Evolutionary conservation across 1,140 invertebrate species (phyloP).

Genomic region (Anastrepha obliqua): DNA sequence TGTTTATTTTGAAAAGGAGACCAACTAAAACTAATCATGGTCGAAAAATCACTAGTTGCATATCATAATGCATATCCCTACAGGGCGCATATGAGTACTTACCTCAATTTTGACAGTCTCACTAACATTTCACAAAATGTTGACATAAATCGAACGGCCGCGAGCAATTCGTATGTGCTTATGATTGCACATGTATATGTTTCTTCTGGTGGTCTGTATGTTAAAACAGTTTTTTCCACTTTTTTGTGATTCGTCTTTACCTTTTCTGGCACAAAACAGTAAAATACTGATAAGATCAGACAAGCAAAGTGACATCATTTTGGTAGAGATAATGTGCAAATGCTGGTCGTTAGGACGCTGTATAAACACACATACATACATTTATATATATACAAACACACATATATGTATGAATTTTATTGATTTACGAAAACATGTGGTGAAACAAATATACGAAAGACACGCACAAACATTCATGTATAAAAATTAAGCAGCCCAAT

Average conservation of each 20-base stretch:
- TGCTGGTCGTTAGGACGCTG: slow-evolving; percentile 6
- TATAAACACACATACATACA: not conserved
- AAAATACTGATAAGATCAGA: slow-evolving; percentile 44
- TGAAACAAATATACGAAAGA: not conserved
- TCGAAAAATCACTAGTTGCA: no score
- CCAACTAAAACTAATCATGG: no score
- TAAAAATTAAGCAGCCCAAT: not conserved
- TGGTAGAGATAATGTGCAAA: slow-evolving; percentile 35
- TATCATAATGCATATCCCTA: no score
- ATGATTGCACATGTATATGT: not conserved
- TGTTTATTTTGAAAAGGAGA: no score
- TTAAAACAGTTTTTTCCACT: not conserved
- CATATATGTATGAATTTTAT: slow-evolving; percentile 24
- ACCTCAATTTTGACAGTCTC: not conserved
- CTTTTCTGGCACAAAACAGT: slow-evolving; percentile 11
- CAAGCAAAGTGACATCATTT: slow-evolving; percentile 51
- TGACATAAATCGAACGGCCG: not conserved
- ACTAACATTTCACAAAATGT: slow-evolving; percentile 30
- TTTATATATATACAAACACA: not conserved
- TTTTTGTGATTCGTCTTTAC: slow-evolving; percentile 1
- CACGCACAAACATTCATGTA: not conserved
- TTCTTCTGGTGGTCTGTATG: not conserved
- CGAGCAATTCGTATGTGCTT: not conserved
- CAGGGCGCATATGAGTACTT: not conserved
- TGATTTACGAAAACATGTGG: slow-evolving; percentile 22